These are phyloP conservation scores for Aeoliscus strigatus DNA, from an alignment of 2,797 vertebrate species.

Conservation along the genomic window DNA sequence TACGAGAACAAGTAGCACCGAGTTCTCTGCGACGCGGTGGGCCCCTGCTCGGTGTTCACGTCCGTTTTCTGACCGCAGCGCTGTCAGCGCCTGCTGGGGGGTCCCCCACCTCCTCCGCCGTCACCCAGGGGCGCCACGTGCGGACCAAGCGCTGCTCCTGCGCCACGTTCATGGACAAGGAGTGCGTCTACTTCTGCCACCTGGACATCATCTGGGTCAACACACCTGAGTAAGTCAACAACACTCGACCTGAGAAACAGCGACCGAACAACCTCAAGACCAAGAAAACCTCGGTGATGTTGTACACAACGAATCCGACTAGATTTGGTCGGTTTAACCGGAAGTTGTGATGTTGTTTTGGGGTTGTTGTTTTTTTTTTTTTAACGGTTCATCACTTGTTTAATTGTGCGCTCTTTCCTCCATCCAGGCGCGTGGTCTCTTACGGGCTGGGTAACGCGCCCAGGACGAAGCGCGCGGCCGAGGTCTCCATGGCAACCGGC, in stretches of 20 bases:
- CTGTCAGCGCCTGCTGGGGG: constrained; percentile 40
- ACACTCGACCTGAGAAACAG: too few species aligned
- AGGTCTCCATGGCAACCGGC: constrained; percentile 41
- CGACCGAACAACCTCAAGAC: too few species aligned
- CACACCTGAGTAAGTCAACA: constrained; percentile 93
- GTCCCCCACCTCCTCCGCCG: constrained; percentile 11
- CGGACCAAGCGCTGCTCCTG: constrained; percentile 91
- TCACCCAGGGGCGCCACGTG: constrained; percentile 56
- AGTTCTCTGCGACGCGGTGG: constrained; percentile 29
- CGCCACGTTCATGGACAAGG: constrained; percentile 88
- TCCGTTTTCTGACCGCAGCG: too few species aligned
- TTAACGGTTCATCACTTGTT: background rate
- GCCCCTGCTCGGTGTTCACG: constrained; percentile 34
- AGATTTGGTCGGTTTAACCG: too few species aligned
- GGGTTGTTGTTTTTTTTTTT: background rate
- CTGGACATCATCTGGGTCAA: constrained; percentile 99
- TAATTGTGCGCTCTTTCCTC: background rate
- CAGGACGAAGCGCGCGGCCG: constrained; percentile 78
- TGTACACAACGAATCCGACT: too few species aligned
- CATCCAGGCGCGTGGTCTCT: constrained; percentile 83
- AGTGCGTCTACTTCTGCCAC: constrained; percentile 98
- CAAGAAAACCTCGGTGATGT: too few species aligned
- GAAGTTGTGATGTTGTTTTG: too few species aligned
- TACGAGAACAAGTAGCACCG: too few species aligned
- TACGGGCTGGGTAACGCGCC: constrained; percentile 89